Conservation (phyloP, 2,113 vertebrate species). For the Glareola pratincola region DNA sequence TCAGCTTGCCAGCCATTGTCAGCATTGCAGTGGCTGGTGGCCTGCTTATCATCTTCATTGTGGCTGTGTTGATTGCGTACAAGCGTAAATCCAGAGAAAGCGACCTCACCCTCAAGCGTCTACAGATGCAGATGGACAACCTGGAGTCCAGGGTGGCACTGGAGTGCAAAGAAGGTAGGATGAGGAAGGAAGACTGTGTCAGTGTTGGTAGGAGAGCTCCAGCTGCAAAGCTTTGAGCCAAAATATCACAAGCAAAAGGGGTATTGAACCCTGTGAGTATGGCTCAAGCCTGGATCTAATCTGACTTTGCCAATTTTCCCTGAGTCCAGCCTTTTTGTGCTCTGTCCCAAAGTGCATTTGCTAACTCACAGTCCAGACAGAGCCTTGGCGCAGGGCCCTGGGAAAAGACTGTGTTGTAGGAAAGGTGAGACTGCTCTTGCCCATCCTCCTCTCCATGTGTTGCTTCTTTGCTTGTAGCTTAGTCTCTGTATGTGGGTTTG, state of each 20-base stretch:
- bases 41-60: conserved; percentile 94
- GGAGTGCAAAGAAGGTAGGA: conserved; percentile 96
- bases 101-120: conserved; percentile 92
- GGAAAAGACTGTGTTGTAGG: neutral
- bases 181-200: neutral
- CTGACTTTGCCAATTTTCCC: neutral
- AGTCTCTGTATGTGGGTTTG: rapidly evolving
- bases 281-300: neutral
- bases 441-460: neutral
- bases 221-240: neutral
- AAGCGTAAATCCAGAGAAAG: conserved; percentile 97
- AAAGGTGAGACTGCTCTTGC: neutral
- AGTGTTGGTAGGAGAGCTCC: neutral
- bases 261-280: neutral
- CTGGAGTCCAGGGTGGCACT: conserved; percentile 97
- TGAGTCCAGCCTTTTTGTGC: neutral
- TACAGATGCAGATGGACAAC: conserved; percentile 99
- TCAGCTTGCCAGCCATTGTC: conserved; percentile 95
- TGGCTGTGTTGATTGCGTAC: conserved; percentile 95
- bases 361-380: neutral
- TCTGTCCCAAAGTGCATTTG: neutral
- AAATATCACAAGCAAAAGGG: neutral
- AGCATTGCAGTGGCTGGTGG: conserved; percentile 92
- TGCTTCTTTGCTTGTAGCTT: neutral
- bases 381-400: rapidly evolving